Evolutionary conservation across 2,888 invertebrate genomes (phyloP).

Genomic region (Druceiella hillmani): DNA sequence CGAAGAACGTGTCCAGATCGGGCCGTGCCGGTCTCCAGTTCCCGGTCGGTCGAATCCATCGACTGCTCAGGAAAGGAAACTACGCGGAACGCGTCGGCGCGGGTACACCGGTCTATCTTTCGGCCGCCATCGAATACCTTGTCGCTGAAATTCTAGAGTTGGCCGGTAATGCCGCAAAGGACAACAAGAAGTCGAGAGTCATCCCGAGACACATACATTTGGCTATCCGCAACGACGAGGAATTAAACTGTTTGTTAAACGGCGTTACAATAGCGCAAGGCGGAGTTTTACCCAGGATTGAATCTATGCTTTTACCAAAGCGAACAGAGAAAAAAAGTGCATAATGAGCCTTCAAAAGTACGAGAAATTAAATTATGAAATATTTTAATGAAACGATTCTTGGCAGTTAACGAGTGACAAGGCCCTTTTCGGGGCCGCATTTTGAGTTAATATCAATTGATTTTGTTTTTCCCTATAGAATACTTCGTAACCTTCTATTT

Average conservation of each 20-base stretch:
- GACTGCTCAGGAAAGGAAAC: conserved; percentile 54
- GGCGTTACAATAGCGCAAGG: conserved; percentile 82
- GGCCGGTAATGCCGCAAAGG: conserved; percentile 56
- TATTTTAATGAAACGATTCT: no score
- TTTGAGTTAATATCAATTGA: no score
- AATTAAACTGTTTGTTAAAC: conserved; percentile 68
- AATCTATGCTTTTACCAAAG: conserved; percentile 68
- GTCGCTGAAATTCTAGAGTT: conserved; percentile 64
- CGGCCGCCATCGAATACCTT: conserved; percentile 58
- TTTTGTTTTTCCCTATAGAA: no score
- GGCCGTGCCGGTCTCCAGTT: conserved; percentile 49
- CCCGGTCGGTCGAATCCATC: conserved; percentile 53
- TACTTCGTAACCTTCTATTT: no score
- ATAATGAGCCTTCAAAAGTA: no score
- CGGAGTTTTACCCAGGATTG: conserved; percentile 78
- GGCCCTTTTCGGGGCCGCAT: no score
- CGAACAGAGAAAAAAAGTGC: conserved; percentile 48
- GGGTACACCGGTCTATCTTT: conserved; percentile 50
- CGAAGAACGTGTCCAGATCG: conserved; percentile 32
- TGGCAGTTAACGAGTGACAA: no score
- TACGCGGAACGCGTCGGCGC: conserved; percentile 53
- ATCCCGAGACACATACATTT: conserved; percentile 69
- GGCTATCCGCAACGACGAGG: conserved; percentile 78
- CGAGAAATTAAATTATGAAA: no score
- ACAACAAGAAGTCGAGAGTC: conserved; percentile 59